Evolutionary conservation across 2,797 vertebrate genomes (phyloP).

Genomic region (Erethizon dorsatum): DNA sequence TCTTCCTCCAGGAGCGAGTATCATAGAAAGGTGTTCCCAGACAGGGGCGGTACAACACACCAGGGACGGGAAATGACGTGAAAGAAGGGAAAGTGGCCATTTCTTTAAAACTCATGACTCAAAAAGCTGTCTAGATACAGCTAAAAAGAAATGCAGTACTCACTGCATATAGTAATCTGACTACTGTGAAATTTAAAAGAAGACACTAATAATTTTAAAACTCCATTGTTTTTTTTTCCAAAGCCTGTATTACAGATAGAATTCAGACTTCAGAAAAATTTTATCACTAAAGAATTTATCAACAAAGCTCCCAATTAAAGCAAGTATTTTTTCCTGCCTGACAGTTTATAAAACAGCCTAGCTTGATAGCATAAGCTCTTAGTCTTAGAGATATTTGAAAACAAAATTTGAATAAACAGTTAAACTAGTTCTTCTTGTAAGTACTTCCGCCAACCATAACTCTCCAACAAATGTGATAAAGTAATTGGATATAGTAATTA

Average conservation of each 20-base stretch:
- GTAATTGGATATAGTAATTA: neutral
- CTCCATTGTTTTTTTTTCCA: neutral
- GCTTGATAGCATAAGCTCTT: neutral
- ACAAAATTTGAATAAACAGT: neutral
- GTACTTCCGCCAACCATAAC: neutral
- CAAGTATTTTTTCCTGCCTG: neutral
- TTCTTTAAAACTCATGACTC: neutral
- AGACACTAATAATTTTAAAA: neutral
- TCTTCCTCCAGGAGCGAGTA: neutral
- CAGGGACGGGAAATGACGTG: neutral
- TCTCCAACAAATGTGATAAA: neutral
- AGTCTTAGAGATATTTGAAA: neutral
- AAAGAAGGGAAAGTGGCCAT: neutral
- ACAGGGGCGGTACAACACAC: neutral
- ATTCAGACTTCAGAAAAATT: constrained; percentile 12
- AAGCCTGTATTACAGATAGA: neutral
- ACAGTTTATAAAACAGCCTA: neutral
- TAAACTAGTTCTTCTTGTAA: constrained; percentile 3
- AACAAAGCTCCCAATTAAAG: constrained; percentile 29
- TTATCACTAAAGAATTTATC: constrained; percentile 22
- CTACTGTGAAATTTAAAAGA: neutral
- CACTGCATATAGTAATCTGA: neutral
- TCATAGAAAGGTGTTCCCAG: neutral
- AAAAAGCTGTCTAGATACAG: neutral
- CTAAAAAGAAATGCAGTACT: neutral